Conservation (phyloP, 1,140 invertebrate genomes). For the Neotoxoptera formosana region DNA sequence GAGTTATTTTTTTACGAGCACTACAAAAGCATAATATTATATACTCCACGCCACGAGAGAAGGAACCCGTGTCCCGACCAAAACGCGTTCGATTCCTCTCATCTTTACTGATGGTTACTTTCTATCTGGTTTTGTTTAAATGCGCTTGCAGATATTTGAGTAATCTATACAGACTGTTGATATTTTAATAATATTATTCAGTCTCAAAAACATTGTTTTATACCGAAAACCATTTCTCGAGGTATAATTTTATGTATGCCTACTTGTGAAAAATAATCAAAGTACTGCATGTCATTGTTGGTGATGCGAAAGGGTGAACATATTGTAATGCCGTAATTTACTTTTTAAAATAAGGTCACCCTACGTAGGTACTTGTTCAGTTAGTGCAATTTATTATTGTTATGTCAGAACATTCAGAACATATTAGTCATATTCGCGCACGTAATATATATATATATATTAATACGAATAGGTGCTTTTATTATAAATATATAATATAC, state of each 20-base stretch:
- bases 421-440: neutral
- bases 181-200: neutral
- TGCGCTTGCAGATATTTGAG: neutral
- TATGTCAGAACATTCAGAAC: slow-evolving; percentile 14
- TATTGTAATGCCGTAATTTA: neutral
- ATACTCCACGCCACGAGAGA: too few relatives aligned
- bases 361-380: neutral
- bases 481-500: neutral
- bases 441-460: slow-evolving; percentile 15
- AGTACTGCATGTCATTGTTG: neutral
- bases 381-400: neutral
- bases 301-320: neutral
- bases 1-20: neutral
- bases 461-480: neutral
- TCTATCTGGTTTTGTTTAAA: neutral
- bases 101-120: too few relatives aligned
- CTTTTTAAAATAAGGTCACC: neutral
- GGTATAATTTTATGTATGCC: neutral
- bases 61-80: too few relatives aligned
- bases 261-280: neutral
- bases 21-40: neutral
- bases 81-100: too few relatives aligned
- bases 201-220: neutral
- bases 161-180: neutral
- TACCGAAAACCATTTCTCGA: neutral